Base-by-base conservation (phyloP, 1,140 invertebrate genomes). In the Euwallacea similis region DNA sequence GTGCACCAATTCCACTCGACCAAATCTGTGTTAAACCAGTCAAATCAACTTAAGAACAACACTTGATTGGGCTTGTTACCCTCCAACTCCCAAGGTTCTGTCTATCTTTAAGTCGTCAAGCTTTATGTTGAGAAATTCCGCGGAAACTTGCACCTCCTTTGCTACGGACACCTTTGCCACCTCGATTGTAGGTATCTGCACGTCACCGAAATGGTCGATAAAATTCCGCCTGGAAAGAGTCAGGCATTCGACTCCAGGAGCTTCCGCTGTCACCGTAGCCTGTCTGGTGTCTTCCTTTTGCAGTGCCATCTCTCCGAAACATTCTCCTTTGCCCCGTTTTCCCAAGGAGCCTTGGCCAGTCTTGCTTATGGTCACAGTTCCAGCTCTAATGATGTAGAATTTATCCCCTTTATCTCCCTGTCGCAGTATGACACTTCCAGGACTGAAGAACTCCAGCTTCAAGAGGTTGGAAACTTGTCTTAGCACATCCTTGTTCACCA, bases 301-400 rank as follows among this genome's bases (percentile, higher is more conserved):
- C 10, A 94, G 82, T 0, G 93, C 93, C 78, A 91, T 88, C 79
- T 95, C 90, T 0, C 90, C 90, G 78, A 94, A 94, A 77, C 90
- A 94, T 63, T 92, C 86, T 3, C 91, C 91, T 11, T 88, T 86
- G 8, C 85, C 83, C n/a, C 92, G 84, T 9, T 86, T 83, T 2
- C 86, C 85, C 3, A 93, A 85, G 87, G 58, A 85, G 4, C 15
- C 86, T 84, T 47, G 84, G 83, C 56, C 86, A 81, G 79, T 82
- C 77, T 92, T 91, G 0, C 88, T 91, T 63, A 93, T 88, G 63
- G 89, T 87, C 33, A 97, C 95, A 72, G 90, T 91, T 10, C 96
- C 97, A 15, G 92, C 92, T 68, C 93, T 91, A 70, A 98, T 97
- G 69, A 99, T 96, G 79, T 93, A 98, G 83, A 99, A 99, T 75